Evolutionary conservation across 2,888 invertebrate species (phyloP), one percentile per base, ranked within the genome.

Genomic region (Andricus quercusramuli): DNA sequence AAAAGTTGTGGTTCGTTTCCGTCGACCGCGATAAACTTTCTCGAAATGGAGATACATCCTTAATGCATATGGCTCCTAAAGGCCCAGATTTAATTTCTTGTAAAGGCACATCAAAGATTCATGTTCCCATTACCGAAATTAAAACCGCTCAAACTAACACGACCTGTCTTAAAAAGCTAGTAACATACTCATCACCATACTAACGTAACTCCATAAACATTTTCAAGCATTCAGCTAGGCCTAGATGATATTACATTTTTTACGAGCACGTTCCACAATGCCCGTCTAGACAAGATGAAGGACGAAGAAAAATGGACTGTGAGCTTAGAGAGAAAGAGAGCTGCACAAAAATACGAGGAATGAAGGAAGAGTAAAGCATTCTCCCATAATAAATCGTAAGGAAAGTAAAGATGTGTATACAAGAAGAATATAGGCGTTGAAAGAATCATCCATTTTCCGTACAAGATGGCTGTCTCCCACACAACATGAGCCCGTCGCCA

Each of bases 381-480:
- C 83, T 84, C 84, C 81, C 85, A 85, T 86, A 80, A 86, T 83
- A 86, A 85, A 82, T 85, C 74, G 85, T 82, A 82, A 80, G 78
- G 77, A 83, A 78, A 70, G 78, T 77, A 84, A 83, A 81, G 78
- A 81, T 78, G 74, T 66, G 77, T 82, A 78, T 79, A 79, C 80
- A 83, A 67, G 80, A 80, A 85, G 82, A 80, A 83, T 82, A 82
- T 51, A 56, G 47, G 59, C 80, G 81, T 82, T 77, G 83, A 85
- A 84, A 85, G 85, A 86, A 88, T 88, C 85, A 85, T 89, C 87
- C 84, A 88, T 88, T 87, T 85, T 83, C 80, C 78, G 85, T 80
- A 83, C 87, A 90, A 90, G 85, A 90, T 89, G 88, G 89, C 89
- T 85, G 85, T 83, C 74, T 78, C 81, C 65, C 65, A 80, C 32